Percentiles rank a stretch among this genome's conserved stretches.
Conservation (phyloP, 2,888 invertebrate genomes). For the Drosophila pseudotalamancana region DNA sequence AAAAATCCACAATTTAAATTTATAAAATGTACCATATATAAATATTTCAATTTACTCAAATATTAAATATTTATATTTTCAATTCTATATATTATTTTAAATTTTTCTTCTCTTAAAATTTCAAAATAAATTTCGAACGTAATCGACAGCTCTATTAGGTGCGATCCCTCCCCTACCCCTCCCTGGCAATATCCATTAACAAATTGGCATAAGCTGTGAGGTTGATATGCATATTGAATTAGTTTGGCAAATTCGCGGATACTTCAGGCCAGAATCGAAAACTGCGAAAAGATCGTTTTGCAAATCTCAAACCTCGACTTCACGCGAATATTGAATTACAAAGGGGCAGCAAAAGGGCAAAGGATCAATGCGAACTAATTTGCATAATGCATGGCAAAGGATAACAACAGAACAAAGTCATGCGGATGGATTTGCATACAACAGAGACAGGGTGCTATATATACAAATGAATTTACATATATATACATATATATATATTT, state of each 20-base stretch:
- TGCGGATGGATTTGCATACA: constrained; percentile 48
- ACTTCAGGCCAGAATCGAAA: constrained; percentile 5
- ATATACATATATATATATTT: background rate
- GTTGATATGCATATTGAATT: constrained; percentile 29
- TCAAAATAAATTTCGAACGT: background rate
- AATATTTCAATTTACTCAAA: background rate
- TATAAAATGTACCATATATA: too few relatives aligned
- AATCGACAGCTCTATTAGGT: constrained; percentile 5
- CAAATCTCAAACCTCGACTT: constrained; percentile 26
- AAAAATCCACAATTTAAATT: too few relatives aligned
- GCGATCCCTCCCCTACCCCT: too few relatives aligned
- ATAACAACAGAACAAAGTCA: constrained; percentile 56
- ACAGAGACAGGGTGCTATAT: constrained; percentile 11
- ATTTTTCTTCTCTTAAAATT: background rate
- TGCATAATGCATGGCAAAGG: constrained; percentile 71
- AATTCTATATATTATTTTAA: background rate
- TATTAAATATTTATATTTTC: background rate
- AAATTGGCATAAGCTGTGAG: constrained; percentile 25
- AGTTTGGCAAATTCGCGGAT: constrained; percentile 37
- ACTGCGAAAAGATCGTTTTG: constrained; percentile 25
- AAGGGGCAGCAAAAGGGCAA: constrained; percentile 19
- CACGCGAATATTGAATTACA: constrained; percentile 81
- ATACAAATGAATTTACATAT: too few relatives aligned
- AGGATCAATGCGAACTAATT: constrained; percentile 59
- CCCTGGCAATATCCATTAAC: constrained; percentile 26